Base-by-base conservation (phyloP, 2,797 vertebrate species). In the Mastacembelus armatus region DNA sequence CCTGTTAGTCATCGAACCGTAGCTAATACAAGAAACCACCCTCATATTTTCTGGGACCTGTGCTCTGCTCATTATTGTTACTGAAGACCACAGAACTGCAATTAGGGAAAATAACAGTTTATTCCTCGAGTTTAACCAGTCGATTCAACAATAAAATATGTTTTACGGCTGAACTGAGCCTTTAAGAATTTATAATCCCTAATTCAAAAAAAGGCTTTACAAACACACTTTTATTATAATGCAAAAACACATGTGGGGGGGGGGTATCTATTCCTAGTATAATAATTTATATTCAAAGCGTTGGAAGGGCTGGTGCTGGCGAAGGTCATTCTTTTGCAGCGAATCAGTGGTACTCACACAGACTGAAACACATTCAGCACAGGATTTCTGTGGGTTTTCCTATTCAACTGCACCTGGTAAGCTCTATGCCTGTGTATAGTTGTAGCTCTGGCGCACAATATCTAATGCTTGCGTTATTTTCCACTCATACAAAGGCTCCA, bases 401-500 rank as follows among this genome's bases (percentile, higher is more conserved):
- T 71, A 36, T 81, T 76, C 66, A 74, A 64, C 18, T 64, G 42
- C 44, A 54, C 43, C 61, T 63, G 45, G 63, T 68, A 48, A 74
- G 70, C 81, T 73, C 66, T 50, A 60, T 61, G 51, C 64, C 45
- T 24, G 61, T 30, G 72, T 62, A 62, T 78, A 66, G 64, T 67
- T 67, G 49, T 42, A 61, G 63, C 40, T 85, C 58, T 60, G 42
- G 70, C 68, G 71, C 76, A 66, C 58, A 74, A 58, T 70, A 50
- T 73, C 59, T 72, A 80, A 71, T 63, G 66, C 27, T 32, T 56
- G 55, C 74, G 73, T 81, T 71, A 78, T 80, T 81, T 72, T 66
- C 60, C 74, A 61, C 72, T 81, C 79, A 77, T 62, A 81, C 81
- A 85, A 86, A 85, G 50, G 49, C 74, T 81, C 74, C 85, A 78